Conservation (phyloP, 2,888 invertebrate genomes). For the Acronicta leporina region DNA sequence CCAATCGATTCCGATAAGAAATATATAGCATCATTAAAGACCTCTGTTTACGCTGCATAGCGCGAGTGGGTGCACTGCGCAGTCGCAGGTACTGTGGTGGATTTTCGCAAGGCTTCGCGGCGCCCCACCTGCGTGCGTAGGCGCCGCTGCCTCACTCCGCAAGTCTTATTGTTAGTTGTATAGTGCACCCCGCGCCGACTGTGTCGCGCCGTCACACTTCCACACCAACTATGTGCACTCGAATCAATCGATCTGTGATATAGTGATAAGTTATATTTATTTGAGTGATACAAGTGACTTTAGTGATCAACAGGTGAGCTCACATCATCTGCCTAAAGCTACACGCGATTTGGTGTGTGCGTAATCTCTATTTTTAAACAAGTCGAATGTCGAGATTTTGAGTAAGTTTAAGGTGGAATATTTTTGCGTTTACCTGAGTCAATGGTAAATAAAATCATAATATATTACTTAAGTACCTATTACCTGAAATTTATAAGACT, state of each 20-base stretch:
- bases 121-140: slow-evolving; percentile 79
- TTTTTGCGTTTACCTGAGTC: slow-evolving; percentile 23
- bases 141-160: slow-evolving; percentile 71
- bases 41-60: slow-evolving; percentile 31
- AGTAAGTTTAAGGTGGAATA: slow-evolving; percentile 45
- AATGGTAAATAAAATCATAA: slow-evolving; percentile 5
- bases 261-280: slow-evolving; percentile 82
- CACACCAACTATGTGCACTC: slow-evolving; percentile 75
- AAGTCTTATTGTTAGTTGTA: slow-evolving; percentile 61
- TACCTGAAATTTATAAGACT: slow-evolving; percentile 7
- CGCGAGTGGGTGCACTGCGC: slow-evolving; percentile 56
- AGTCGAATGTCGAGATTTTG: slow-evolving; percentile 55
- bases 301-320: slow-evolving; percentile 70
- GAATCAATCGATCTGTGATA: slow-evolving; percentile 84
- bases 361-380: slow-evolving; percentile 68
- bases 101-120: slow-evolving; percentile 87
- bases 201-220: slow-evolving; percentile 64
- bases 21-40: slow-evolving; percentile 19
- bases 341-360: slow-evolving; percentile 45
- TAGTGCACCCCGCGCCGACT: slow-evolving; percentile 73
- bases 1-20: neutral
- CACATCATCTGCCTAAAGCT: slow-evolving; percentile 34
- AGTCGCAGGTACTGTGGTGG: slow-evolving; percentile 57
- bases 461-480: neutral
- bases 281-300: slow-evolving; percentile 68